These are phyloP conservation scores for Melinaea menophilus DNA, from an alignment of 2,888 invertebrate genomes.

Conservation along the genomic window DNA sequence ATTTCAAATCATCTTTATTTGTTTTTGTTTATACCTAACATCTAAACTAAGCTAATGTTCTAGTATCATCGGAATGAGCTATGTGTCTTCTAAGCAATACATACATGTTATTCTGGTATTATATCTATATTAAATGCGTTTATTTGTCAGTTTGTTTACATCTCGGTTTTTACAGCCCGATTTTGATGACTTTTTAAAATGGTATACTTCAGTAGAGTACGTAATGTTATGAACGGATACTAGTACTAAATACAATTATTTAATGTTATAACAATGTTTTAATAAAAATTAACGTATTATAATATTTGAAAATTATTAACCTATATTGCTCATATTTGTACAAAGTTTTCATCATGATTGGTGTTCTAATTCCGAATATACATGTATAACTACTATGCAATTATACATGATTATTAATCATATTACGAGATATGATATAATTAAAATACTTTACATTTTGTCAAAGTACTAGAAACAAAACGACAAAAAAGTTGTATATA, in stretches of 20 bases:
- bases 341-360: slow-evolving; percentile 75
- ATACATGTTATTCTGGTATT: slow-evolving; percentile 44
- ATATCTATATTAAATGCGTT: background rate
- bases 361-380: slow-evolving; percentile 74
- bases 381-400: slow-evolving; percentile 59
- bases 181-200: background rate
- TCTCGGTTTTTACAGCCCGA: slow-evolving; percentile 1
- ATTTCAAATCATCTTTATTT: slow-evolving; percentile 4
- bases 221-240: slow-evolving; percentile 16
- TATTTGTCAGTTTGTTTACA: slow-evolving; percentile 4
- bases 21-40: background rate
- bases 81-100: slow-evolving; percentile 48
- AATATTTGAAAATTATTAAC: slow-evolving; percentile 61
- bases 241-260: slow-evolving; percentile 57
- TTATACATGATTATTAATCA: slow-evolving; percentile 47
- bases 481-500: slow-evolving; percentile 16
- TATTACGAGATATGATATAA: slow-evolving; percentile 40
- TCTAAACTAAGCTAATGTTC: slow-evolving; percentile 14
- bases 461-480: slow-evolving; percentile 32
- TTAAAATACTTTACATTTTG: slow-evolving; percentile 44
- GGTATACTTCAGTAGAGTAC: background rate
- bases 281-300: slow-evolving; percentile 61
- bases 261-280: slow-evolving; percentile 64
- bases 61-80: slow-evolving; percentile 28
- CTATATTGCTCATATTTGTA: slow-evolving; percentile 78